Conservation (phyloP, 2,797 vertebrate species). For the Graptemys geographica region DNA sequence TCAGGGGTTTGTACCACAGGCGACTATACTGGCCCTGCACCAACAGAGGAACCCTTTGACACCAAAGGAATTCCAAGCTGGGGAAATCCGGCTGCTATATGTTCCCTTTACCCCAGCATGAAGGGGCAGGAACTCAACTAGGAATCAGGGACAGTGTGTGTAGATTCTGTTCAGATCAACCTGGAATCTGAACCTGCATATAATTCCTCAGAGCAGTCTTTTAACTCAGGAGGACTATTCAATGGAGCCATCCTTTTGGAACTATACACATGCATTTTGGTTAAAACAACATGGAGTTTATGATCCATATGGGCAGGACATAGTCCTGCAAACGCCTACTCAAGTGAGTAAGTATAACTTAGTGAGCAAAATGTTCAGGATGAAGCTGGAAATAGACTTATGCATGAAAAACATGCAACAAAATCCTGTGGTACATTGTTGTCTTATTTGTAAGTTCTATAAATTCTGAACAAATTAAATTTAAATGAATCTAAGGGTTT, state of each 20-base stretch:
- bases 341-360: background rate
- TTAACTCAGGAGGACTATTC: no score
- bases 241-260: background rate
- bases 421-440: background rate
- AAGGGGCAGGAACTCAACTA: background rate
- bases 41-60: background rate
- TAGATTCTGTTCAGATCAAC: background rate
- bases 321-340: background rate
- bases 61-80: background rate
- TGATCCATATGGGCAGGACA: no score
- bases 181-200: background rate
- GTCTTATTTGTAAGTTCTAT: slow-evolving; percentile 45
- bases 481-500: slow-evolving; percentile 60
- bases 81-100: background rate
- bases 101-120: background rate
- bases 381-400: background rate
- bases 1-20: background rate
- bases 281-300: background rate
- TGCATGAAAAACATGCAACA: slow-evolving; percentile 47
- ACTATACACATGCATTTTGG: background rate
- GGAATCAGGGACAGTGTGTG: background rate
- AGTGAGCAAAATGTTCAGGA: background rate
- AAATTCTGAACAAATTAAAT: slow-evolving; percentile 62
- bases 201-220: no score
- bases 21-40: background rate